Percentiles rank a stretch among this genome's conserved stretches.
phyloP scores from a whole-genome alignment of 2,888 invertebrate species.

The Synergus japonicus region DNA sequence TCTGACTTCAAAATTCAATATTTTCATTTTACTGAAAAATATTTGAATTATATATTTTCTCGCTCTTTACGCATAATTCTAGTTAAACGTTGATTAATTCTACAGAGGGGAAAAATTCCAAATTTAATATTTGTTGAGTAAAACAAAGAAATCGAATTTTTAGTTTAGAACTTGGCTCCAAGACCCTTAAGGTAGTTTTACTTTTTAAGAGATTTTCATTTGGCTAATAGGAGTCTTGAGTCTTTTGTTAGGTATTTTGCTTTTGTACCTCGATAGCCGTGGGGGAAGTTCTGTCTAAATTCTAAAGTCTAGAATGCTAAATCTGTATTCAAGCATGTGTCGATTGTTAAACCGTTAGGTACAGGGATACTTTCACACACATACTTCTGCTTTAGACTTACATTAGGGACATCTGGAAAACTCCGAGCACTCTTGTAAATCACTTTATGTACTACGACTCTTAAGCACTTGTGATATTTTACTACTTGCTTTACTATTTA shows the following conservation, averaged over 20 bases:
- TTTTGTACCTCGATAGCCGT: neutral
- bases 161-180: too few species aligned
- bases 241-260: neutral
- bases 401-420: constrained; percentile 34
- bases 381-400: constrained; percentile 19
- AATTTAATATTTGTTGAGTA: too few species aligned
- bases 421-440: constrained; percentile 1
- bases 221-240: too few species aligned
- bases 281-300: neutral
- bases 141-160: too few species aligned
- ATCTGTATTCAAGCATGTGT: constrained; percentile 24
- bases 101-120: too few species aligned
- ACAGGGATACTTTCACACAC: constrained; percentile 16
- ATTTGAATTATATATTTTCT: too few species aligned
- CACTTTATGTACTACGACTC: neutral
- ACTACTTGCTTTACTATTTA: too few species aligned
- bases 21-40: too few species aligned
- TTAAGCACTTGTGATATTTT: neutral
- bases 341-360: constrained; percentile 30
- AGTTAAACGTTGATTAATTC: too few species aligned
- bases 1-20: too few species aligned
- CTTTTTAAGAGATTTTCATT: neutral
- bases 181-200: neutral
- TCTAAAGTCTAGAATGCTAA: constrained; percentile 5
- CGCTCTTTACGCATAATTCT: too few species aligned